Base-by-base conservation (phyloP, 2,797 vertebrate species). In the Pampus argenteus region DNA sequence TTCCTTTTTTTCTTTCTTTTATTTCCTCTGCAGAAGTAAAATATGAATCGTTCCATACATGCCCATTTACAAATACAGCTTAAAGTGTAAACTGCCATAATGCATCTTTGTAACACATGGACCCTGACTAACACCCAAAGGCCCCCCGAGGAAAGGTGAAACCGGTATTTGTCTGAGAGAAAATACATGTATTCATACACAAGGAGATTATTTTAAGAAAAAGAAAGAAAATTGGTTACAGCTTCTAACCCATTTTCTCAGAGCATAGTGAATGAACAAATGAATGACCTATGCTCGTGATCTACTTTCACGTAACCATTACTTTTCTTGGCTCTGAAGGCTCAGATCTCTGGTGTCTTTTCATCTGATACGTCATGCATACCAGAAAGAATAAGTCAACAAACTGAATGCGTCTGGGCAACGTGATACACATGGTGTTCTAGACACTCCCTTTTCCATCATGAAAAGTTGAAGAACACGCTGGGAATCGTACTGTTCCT, bases 371-470 rank as follows among this genome's bases (percentile, higher is more conserved):
- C 0, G 7, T 84, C 74, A 81, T 25, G 17, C 84, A 88, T 76
- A 81, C 82, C 77, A 76, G 68, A 81, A 65, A 59, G 42, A 60
- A 10, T 6, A 49, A 48, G 68, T 76, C 67, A 83, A 60, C 44
- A 56, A 31, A 45, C n/a, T n/a, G 22, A 64, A 56, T 68, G n/a
- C 20, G 22, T 34, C 63, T 26, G 18, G 50, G 72, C 20, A 20
- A 17, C 55, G 9, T n/a, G 3, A 26, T 9, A 25, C 42, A 25
- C 44, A 44, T 2, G 7, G 11, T 54, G 10, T 13, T 10, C 10
- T 36, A 13, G 34, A 36, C 34, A 36, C 34, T 11, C 34, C 34
- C 34, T 10, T 34, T 3, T 3, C 31, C 11, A 3, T 11, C 4
- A 3, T 13, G 34, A 36, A 36, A 36, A 36, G 34, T 36, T 36